Evolutionary conservation across 2,113 vertebrate genomes (phyloP).

Genomic region (human (Homo sapiens)): GRCh38 chr4:172925001-172925500

Average conservation of each 20-base stretch:
- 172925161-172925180: fast-evolving
- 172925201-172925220: too few species aligned
- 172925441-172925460: not conserved
- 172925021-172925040: too few species aligned
- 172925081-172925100: too few species aligned
- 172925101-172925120: too few species aligned
- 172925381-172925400: not conserved
- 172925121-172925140: too few species aligned
- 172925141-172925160: too few species aligned
- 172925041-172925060: too few species aligned
- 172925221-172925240: not conserved
- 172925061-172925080: too few species aligned
- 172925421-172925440: not conserved
- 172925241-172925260: not conserved
- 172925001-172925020: too few species aligned
- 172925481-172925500: not conserved
- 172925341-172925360: not conserved
- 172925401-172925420: not conserved
- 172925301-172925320: not conserved
- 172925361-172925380: not conserved
- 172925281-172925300: slow-evolving; percentile 2
- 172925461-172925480: not conserved
- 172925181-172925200: too few species aligned
- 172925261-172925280: not conserved
- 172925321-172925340: not conserved